Conservation (phyloP, 2,888 invertebrate genomes). For the Antitype chi region DNA sequence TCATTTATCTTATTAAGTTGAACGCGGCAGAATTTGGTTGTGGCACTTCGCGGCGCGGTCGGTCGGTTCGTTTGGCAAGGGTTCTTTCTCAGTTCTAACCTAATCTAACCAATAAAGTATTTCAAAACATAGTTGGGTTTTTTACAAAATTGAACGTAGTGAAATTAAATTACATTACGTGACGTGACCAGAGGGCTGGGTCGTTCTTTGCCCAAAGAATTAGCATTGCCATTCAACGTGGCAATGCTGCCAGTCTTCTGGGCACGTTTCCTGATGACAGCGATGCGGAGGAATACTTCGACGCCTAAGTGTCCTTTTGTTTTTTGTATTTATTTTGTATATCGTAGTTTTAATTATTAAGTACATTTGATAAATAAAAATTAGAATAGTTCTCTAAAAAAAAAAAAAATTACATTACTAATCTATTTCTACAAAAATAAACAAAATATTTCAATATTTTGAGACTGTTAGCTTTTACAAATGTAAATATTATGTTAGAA, state of each 20-base stretch:
- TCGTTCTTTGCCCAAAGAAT: not conserved
- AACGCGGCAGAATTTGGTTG: slow-evolving; percentile 27
- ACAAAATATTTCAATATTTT: too few relatives aligned
- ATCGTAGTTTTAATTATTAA: too few relatives aligned
- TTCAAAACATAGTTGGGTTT: not conserved
- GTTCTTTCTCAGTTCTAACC: slow-evolving; percentile 1
- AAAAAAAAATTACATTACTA: too few relatives aligned
- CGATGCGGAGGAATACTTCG: not conserved
- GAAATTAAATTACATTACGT: not conserved
- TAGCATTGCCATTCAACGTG: not conserved
- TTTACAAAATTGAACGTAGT: not conserved
- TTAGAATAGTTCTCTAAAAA: too few relatives aligned
- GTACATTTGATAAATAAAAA: too few relatives aligned
- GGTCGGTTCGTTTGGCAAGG: not conserved
- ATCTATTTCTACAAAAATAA: too few relatives aligned
- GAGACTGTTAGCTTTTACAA: too few relatives aligned
- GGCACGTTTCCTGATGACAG: not conserved
- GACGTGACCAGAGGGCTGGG: too few relatives aligned
- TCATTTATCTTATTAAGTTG: slow-evolving; percentile 35
- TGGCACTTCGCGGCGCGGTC: slow-evolving; percentile 12
- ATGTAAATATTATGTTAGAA: too few relatives aligned
- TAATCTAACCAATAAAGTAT: slow-evolving; percentile 7
- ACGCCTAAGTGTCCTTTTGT: too few relatives aligned
- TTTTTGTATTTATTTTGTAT: too few relatives aligned
- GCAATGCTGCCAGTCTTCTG: not conserved